These are phyloP conservation scores for Thyatira batis DNA, from an alignment of 2,888 invertebrate genomes.

Conservation along the genomic window DNA sequence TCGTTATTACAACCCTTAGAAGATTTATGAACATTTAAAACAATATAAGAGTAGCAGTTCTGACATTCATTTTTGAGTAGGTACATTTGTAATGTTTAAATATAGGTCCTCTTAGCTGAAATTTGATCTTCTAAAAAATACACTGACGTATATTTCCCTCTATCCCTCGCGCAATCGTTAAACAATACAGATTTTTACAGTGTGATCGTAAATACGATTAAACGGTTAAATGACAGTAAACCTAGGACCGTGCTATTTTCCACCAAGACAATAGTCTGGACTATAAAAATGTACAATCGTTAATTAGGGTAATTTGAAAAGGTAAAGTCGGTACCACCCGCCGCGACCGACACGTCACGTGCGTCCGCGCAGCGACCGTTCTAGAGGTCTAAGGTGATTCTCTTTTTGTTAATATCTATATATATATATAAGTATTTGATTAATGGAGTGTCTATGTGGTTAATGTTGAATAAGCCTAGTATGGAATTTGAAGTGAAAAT, in stretches of 20 bases:
- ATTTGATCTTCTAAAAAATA: neutral
- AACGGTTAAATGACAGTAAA: neutral
- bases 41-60: too few species aligned
- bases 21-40: too few species aligned
- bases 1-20: too few species aligned
- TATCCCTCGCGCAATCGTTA: neutral
- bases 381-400: neutral
- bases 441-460: too few species aligned
- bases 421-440: too few species aligned
- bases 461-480: too few species aligned
- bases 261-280: neutral
- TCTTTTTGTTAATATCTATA: too few species aligned
- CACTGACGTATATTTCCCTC: neutral
- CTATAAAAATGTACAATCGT: conserved; percentile 7
- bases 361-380: neutral
- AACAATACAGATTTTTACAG: neutral
- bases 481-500: too few species aligned
- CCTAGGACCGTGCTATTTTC: neutral
- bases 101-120: too few species aligned
- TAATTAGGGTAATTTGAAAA: conserved; percentile 6
- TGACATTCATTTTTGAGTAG: too few species aligned
- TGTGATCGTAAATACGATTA: neutral
- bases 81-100: too few species aligned
- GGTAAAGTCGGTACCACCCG: conserved; percentile 8
- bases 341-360: conserved; percentile 4